Base-by-base conservation (phyloP, 2,888 invertebrate genomes). In the Timema cristinae region DNA sequence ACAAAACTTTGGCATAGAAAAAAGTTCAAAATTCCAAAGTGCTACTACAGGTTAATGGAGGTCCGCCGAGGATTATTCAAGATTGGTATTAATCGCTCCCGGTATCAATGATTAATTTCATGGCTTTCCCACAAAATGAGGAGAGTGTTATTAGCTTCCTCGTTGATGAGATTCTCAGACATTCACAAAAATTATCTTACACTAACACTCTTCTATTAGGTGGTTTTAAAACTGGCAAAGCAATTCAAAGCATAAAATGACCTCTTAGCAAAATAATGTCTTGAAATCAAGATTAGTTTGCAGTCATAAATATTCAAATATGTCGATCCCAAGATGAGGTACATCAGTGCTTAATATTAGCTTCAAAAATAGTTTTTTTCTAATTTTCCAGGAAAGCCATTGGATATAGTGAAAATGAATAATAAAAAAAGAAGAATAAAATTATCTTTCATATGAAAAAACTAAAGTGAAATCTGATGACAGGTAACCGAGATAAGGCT, bases 161-260 rank as follows among this genome's bases (percentile, higher is more conserved):
- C 8, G 32, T 11, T 59, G n/a, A 59, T 5, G 13, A 59, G 59
- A 5, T 59, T 59, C 59, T 59, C 13, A n/a, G 15, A 59, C 59
- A 59, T 59, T 5, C 59, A n/a, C 13, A 59, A 59, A 59, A 59
- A n/a, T 59, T 59, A 59, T 0, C n/a, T 59, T 13, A 7, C 59
- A 59, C 56, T 16, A 56, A 16, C 32, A 59, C 32, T 59, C 13
- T 59, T 59, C 4, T 59, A 59, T 9, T 59, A 59, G 4, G 59
- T 59, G 59, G 59, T 59, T 6, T 11, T 8, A n/a, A 59, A 59
- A 59, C 59, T 59, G 59, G 32, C 59, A 59, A 59, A n/a, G 59
- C n/a, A 59, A n/a, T 59, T 16, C 59, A 59, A 15, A 59, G 15
- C 59, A 59, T 13, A 59, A 32, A 32, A 32, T 4, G 1, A 32